Evolutionary conservation across 2,797 vertebrate species (phyloP).

Genomic region (Numenius phaeopus): DNA sequence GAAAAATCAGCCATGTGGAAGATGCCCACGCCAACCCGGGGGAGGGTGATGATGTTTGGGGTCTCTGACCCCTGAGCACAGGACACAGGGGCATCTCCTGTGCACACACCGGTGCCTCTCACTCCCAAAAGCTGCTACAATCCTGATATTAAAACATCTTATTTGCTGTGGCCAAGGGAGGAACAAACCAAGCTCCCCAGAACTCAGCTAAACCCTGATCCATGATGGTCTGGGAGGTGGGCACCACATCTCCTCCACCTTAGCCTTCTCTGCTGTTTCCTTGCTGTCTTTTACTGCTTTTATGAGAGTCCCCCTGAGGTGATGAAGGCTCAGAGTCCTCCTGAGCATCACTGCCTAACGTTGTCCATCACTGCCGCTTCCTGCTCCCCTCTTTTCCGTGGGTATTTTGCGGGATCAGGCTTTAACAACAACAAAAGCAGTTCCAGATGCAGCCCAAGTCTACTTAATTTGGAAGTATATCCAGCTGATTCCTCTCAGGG

Average conservation of each 20-base stretch:
- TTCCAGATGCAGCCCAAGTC: background rate
- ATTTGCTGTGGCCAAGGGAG: accelerated
- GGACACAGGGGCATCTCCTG: background rate
- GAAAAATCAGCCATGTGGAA: background rate
- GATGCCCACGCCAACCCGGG: background rate
- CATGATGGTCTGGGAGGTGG: background rate
- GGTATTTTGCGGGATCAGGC: background rate
- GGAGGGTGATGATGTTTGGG: background rate
- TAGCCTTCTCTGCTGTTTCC: background rate
- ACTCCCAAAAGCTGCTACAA: background rate
- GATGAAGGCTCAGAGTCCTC: background rate
- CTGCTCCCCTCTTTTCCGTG: background rate
- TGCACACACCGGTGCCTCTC: accelerated
- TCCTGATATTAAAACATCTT: background rate
- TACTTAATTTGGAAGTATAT: background rate
- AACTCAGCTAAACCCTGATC: background rate
- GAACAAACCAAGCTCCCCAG: background rate
- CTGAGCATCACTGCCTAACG: accelerated
- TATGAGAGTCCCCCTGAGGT: background rate
- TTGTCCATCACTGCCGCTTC: background rate
- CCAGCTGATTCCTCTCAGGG: background rate
- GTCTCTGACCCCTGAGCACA: accelerated
- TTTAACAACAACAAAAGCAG: background rate
- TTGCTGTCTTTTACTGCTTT: background rate
- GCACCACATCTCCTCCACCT: background rate